Conservation (phyloP, 2,797 vertebrate genomes). For the Phataginus tetradactyla region DNA sequence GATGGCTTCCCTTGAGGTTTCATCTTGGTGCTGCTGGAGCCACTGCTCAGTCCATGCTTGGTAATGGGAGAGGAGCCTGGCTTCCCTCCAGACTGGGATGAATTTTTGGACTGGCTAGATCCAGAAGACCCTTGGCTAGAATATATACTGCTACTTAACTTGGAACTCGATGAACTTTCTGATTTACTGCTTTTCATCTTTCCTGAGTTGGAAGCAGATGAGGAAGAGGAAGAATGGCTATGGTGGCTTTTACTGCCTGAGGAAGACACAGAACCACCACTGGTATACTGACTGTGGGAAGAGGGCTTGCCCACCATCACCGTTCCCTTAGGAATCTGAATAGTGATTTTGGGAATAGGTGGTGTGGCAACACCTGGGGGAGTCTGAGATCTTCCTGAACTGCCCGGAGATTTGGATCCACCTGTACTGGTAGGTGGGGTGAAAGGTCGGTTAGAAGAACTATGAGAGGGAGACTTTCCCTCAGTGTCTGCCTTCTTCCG, state of each 20-base stretch:
- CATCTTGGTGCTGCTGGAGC: conserved; percentile 91
- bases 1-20: conserved; percentile 98
- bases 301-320: conserved; percentile 96
- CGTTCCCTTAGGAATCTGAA: conserved; percentile 97
- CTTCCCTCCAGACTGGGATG: conserved; percentile 95
- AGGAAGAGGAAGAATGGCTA: conserved; percentile 93
- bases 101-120: conserved; percentile 93
- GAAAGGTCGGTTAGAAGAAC: conserved; percentile 94
- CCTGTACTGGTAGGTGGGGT: conserved; percentile 96
- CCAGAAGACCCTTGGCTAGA: conserved; percentile 89
- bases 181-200: conserved; percentile 97
- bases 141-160: conserved; percentile 93
- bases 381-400: conserved; percentile 96
- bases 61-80: conserved; percentile 97
- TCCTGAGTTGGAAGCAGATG: conserved; percentile 91
- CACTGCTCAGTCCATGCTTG: conserved; percentile 95
- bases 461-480: conserved; percentile 97
- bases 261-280: conserved; percentile 89
- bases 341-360: conserved; percentile 98
- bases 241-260: conserved; percentile 97
- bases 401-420: conserved; percentile 97
- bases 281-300: conserved; percentile 95
- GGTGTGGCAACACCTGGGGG: conserved; percentile 97
- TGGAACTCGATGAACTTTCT: conserved; percentile 92
- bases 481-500: conserved; percentile 96